phyloP scores from a whole-genome alignment of 2,888 invertebrate species.

The Fragum fragum region DNA sequence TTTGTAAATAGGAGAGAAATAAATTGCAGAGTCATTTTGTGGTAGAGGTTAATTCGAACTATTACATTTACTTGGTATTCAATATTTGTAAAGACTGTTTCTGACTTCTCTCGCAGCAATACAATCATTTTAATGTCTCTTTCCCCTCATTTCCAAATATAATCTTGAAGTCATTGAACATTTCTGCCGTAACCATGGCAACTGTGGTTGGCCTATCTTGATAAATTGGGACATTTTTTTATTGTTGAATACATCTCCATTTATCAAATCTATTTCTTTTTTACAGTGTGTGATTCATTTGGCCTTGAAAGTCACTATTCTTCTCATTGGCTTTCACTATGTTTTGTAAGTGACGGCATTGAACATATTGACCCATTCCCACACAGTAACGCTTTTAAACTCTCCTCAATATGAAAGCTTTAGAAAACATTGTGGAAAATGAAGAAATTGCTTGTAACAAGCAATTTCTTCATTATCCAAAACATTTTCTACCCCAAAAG shows the following conservation, averaged over 20 bases:
- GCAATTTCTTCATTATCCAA: too few relatives aligned
- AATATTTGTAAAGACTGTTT: background rate
- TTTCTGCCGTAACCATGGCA: constrained; percentile 11
- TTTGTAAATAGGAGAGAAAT: too few relatives aligned
- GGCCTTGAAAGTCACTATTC: too few relatives aligned
- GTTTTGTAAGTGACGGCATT: too few relatives aligned
- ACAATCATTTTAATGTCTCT: background rate
- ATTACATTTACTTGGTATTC: background rate
- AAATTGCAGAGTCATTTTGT: too few relatives aligned
- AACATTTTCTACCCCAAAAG: too few relatives aligned
- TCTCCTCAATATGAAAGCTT: too few relatives aligned
- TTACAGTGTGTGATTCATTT: background rate
- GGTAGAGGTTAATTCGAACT: background rate
- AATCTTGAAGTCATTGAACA: constrained; percentile 10
- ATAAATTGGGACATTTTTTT: constrained; percentile 12
- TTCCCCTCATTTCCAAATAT: background rate
- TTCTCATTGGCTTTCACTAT: too few relatives aligned
- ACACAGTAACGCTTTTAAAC: too few relatives aligned
- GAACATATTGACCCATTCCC: too few relatives aligned
- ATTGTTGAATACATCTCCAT: background rate
- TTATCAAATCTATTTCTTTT: background rate
- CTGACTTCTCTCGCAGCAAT: background rate
- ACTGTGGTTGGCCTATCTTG: background rate
- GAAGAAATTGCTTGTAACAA: too few relatives aligned
- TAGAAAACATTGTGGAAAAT: too few relatives aligned